phyloP scores from a whole-genome alignment of 2,113 vertebrate genomes.

The Eudyptes chrysolophus region DNA sequence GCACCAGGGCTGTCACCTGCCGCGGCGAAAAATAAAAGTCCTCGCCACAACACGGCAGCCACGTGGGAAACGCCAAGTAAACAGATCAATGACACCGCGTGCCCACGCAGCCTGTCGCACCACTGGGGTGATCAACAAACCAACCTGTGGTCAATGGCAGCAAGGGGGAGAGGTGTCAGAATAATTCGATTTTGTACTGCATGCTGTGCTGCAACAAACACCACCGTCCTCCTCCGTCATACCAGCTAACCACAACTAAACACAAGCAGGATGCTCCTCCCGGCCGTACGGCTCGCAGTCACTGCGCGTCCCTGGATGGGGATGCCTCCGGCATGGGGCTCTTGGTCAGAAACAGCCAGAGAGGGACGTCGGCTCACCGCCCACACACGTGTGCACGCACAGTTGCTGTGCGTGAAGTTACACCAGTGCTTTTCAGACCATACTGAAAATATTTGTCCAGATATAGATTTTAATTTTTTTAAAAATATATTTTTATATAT shows the following conservation, averaged over 20 bases:
- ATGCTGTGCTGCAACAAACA: fast-evolving
- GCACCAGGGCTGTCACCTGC: not conserved
- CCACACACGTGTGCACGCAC: fast-evolving
- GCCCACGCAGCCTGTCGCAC: not conserved
- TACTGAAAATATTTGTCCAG: not conserved
- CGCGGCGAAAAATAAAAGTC: not conserved
- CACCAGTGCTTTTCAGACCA: not conserved
- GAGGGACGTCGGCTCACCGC: not conserved
- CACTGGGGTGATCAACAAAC: not conserved
- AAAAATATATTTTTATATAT: not conserved
- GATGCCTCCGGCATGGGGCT: fast-evolving
- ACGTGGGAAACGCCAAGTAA: not conserved
- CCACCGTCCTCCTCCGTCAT: not conserved
- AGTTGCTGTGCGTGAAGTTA: fast-evolving
- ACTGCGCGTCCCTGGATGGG: fast-evolving
- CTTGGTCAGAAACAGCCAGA: not conserved
- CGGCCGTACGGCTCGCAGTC: fast-evolving
- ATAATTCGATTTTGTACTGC: fast-evolving
- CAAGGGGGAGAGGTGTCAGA: not conserved
- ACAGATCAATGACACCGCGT: not conserved
- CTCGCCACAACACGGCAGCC: not conserved
- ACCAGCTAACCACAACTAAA: not conserved
- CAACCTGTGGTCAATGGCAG: not conserved
- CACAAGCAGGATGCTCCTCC: not conserved
- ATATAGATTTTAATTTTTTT: not conserved